Evolutionary conservation across 1,140 invertebrate genomes (phyloP).

Genomic region (Drosophila micromelanica): DNA sequence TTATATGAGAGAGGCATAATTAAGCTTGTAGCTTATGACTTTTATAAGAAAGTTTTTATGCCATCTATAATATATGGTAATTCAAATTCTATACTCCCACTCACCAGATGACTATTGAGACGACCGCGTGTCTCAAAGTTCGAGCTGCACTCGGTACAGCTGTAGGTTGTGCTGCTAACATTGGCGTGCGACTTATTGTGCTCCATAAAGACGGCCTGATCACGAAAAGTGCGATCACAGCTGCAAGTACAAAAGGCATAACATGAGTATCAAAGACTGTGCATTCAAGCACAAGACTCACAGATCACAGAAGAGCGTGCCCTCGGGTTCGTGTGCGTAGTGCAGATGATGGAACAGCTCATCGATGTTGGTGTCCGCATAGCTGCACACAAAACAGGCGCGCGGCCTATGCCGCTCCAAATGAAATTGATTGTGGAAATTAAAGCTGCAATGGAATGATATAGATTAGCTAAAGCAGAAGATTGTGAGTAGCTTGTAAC

Average conservation of each 20-base stretch:
- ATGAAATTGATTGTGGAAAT: constrained; percentile 81
- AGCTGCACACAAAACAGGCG: constrained; percentile 68
- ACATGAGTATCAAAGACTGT: not conserved
- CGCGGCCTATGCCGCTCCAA: constrained; percentile 69
- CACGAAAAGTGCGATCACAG: constrained; percentile 75
- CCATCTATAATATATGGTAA: no score
- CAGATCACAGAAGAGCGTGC: constrained; percentile 66
- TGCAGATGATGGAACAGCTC: constrained; percentile 75
- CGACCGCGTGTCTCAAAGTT: constrained; percentile 59
- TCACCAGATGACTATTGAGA: constrained; percentile 65
- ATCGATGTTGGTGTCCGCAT: constrained; percentile 60
- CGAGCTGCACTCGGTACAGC: constrained; percentile 57
- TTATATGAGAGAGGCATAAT: no score
- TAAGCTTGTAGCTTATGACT: no score
- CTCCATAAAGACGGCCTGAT: constrained; percentile 46
- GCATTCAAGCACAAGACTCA: constrained; percentile 14
- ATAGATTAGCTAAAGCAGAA: not conserved
- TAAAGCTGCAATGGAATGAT: constrained; percentile 52
- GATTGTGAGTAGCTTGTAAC: not conserved
- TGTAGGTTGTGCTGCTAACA: constrained; percentile 48
- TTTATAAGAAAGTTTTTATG: no score
- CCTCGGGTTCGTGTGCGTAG: constrained; percentile 67
- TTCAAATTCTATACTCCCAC: not conserved
- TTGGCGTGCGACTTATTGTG: constrained; percentile 69
- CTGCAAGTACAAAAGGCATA: constrained; percentile 22